Conservation (phyloP, 2,888 invertebrate genomes). For the Macrosiphum euphorbiae region DNA sequence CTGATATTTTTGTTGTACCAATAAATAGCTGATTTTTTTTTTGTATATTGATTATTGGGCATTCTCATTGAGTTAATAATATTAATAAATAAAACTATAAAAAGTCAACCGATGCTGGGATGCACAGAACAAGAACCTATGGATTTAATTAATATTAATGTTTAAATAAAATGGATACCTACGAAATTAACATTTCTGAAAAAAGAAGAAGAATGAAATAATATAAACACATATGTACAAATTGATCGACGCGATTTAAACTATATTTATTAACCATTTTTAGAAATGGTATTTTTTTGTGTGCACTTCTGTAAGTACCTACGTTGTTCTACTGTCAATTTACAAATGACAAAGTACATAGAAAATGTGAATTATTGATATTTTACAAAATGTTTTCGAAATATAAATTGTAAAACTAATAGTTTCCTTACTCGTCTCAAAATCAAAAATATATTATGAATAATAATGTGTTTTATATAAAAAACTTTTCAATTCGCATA, state of each 20-base stretch:
- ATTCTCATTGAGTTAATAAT: background rate
- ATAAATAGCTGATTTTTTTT: background rate
- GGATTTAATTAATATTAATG: background rate
- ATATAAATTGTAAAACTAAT: background rate
- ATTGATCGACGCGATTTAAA: background rate
- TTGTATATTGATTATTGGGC: background rate
- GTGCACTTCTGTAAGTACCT: background rate
- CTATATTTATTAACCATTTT: background rate
- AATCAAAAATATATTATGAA: background rate
- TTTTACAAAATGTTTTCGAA: background rate
- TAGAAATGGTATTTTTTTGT: background rate
- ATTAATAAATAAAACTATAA: background rate
- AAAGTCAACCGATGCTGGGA: background rate
- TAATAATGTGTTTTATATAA: no score
- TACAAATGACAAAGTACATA: background rate
- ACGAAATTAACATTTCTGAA: background rate
- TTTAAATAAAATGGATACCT: background rate
- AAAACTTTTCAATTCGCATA: background rate
- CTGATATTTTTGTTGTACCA: background rate
- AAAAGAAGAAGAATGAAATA: background rate
- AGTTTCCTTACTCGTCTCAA: background rate
- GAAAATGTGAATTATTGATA: background rate
- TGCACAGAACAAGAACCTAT: background rate
- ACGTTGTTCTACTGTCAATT: background rate
- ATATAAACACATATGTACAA: background rate